These are phyloP conservation scores for Notolepis coatsorum DNA, from an alignment of 2,797 vertebrate species.

Conservation along the genomic window DNA sequence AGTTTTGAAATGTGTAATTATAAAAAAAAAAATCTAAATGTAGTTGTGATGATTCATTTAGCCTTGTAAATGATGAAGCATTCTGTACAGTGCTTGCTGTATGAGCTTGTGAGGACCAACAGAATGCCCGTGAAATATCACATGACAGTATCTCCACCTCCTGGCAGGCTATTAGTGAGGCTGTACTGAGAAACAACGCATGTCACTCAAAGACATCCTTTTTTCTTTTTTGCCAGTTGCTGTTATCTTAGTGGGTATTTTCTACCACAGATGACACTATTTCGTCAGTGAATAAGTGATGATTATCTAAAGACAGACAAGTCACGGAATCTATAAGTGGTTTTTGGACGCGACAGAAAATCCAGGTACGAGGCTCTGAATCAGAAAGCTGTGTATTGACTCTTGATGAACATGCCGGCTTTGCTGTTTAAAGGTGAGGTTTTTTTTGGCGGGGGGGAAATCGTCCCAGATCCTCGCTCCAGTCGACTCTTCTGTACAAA, in stretches of 20 bases:
- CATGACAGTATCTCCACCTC: constrained; percentile 46
- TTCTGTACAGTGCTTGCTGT: constrained; percentile 80
- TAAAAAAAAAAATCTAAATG: no score
- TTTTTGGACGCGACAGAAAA: constrained; percentile 11
- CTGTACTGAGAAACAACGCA: constrained; percentile 58
- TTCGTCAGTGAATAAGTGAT: constrained; percentile 3
- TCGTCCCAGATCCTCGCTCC: constrained; percentile 14
- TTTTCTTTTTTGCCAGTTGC: constrained; percentile 30
- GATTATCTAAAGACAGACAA: constrained; percentile 18
- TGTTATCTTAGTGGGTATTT: constrained; percentile 41
- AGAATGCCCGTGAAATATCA: constrained; percentile 68
- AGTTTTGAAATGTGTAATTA: constrained; percentile 66
- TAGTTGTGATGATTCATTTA: constrained; percentile 68
- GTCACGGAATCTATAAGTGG: not conserved
- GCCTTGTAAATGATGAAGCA: constrained; percentile 74
- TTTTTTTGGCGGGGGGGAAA: not conserved
- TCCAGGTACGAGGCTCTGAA: not conserved
- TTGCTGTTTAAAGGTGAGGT: constrained; percentile 26
- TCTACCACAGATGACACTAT: constrained; percentile 6
- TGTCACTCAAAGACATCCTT: constrained; percentile 49
- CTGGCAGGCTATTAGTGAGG: constrained; percentile 55
- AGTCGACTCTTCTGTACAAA: constrained; percentile 43
- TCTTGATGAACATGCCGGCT: constrained; percentile 9
- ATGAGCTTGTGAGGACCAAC: constrained; percentile 74
- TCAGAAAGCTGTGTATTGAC: constrained; percentile 2